Percentiles rank a stretch among this genome's conserved stretches.
Evolutionary conservation across 2,797 vertebrate genomes (phyloP).

Genomic region (Chelidonichthys spinosus): DNA sequence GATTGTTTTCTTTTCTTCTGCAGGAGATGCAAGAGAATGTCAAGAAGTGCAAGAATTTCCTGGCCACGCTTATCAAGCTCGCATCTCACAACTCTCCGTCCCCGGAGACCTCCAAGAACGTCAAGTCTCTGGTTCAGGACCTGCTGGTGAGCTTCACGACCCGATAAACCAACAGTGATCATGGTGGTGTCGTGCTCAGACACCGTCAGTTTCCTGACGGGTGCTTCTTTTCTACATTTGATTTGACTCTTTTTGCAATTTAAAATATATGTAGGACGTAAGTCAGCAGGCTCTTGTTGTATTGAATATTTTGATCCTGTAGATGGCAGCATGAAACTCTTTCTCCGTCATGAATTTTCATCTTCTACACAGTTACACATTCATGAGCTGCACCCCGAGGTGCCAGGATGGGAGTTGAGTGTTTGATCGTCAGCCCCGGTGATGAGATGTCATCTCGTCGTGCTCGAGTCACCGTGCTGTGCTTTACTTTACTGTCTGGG

Average conservation of each 20-base stretch:
- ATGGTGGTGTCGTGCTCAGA: not conserved
- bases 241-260: not conserved
- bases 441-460: conserved; percentile 30
- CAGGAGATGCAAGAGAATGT: conserved; percentile 95
- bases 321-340: conserved; percentile 80
- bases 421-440: conserved; percentile 28
- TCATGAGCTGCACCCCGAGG: conserved; percentile 38
- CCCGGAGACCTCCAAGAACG: conserved; percentile 90
- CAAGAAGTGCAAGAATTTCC: conserved; percentile 93
- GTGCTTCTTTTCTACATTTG: not conserved
- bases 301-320: conserved; percentile 62
- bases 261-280: not conserved
- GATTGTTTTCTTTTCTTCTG: conserved; percentile 25
- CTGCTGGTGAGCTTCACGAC: conserved; percentile 84
- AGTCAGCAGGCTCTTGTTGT: conserved; percentile 34
- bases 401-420: conserved; percentile 3
- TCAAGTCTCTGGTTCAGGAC: conserved; percentile 91
- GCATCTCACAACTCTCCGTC: conserved; percentile 91
- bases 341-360: conserved; percentile 30
- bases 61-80: conserved; percentile 91
- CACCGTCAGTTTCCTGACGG: too few species aligned
- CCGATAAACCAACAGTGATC: not conserved
- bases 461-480: conserved; percentile 18
- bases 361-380: conserved; percentile 19
- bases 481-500: conserved; percentile 2